A percentile compares a stretch with the other conserved stretches of the same genome.
Evolutionary conservation across 1,140 invertebrate genomes (phyloP).

Genomic region (Drosophila mayri): DNA sequence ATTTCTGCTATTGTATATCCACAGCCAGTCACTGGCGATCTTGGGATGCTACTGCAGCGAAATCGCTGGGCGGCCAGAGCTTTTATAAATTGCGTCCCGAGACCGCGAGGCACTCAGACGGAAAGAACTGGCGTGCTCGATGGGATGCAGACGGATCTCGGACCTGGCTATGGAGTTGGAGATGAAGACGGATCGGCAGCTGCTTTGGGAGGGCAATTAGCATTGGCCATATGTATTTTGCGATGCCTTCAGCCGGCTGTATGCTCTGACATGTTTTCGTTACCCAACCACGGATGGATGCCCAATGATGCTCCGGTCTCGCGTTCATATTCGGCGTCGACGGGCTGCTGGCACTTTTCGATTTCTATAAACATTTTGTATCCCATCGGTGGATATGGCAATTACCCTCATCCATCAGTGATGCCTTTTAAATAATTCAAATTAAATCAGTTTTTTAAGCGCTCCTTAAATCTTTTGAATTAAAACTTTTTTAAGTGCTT

Average conservation of each 20-base stretch:
- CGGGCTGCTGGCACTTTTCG: conserved; percentile 38
- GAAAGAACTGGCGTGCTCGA: conserved; percentile 79
- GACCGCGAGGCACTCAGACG: conserved; percentile 57
- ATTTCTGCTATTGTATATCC: conserved; percentile 13
- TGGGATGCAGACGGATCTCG: conserved; percentile 48
- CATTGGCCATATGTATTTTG: conserved; percentile 64
- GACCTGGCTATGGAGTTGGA: conserved; percentile 1
- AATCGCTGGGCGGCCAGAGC: conserved; percentile 60
- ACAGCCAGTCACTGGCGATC: conserved; percentile 46
- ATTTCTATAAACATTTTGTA: conserved; percentile 49
- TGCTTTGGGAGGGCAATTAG: conserved; percentile 60
- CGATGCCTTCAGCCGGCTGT: conserved; percentile 33
- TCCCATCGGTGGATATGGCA: not conserved
- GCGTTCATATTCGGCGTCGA: conserved; percentile 27
- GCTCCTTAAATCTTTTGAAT: not conserved
- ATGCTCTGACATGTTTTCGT: conserved; percentile 78
- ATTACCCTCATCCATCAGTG: conserved; percentile 1
- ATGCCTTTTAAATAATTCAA: conserved; percentile 3
- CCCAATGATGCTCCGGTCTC: conserved; percentile 45
- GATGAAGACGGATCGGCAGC: conserved; percentile 22
- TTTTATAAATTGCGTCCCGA: conserved; percentile 79
- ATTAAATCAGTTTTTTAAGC: not conserved
- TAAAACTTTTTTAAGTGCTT: not conserved
- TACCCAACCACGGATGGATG: conserved; percentile 73
- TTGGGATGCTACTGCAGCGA: conserved; percentile 80